Evolutionary conservation across 2,888 invertebrate species (phyloP).

Genomic region (Ormyrus nitidulus): DNA sequence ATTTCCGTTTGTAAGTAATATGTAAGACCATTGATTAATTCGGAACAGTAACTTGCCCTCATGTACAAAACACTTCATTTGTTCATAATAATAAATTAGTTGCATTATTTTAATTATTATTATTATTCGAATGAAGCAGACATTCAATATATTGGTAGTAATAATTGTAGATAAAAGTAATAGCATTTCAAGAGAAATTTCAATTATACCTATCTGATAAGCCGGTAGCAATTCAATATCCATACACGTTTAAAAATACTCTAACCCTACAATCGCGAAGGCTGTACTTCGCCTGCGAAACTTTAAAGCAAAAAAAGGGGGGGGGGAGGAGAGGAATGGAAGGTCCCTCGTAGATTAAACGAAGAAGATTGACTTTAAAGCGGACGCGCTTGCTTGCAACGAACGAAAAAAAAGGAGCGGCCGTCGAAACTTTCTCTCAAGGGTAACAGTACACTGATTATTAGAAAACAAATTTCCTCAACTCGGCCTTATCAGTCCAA

Average conservation of each 20-base stretch:
- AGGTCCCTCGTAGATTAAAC: constrained; percentile 48
- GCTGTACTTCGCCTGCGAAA: constrained; percentile 18
- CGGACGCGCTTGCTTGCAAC: not conserved
- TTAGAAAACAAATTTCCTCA: constrained; percentile 55
- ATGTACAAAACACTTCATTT: too few relatives aligned
- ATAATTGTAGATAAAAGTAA: too few relatives aligned
- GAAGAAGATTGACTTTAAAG: constrained; percentile 54
- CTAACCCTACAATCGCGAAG: not conserved
- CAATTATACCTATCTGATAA: too few relatives aligned
- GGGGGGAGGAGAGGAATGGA: constrained; percentile 5
- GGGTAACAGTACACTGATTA: constrained; percentile 55
- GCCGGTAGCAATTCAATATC: too few relatives aligned
- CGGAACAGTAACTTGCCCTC: too few relatives aligned
- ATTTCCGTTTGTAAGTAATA: too few relatives aligned
- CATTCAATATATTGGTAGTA: too few relatives aligned
- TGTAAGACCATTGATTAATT: too few relatives aligned
- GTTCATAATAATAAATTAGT: too few relatives aligned
- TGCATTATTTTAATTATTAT: too few relatives aligned
- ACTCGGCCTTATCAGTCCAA: constrained; percentile 52
- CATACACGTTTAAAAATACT: not conserved
- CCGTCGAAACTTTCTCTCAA: constrained; percentile 39
- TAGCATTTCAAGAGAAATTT: too few relatives aligned
- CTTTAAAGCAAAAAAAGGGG: constrained; percentile 40
- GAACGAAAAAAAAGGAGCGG: constrained; percentile 2
- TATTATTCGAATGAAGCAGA: too few relatives aligned